A percentile compares a stretch with the other conserved stretches of the same genome.
Evolutionary conservation across 1,140 invertebrate species (phyloP).

Genomic region (Ips typographus): DNA sequence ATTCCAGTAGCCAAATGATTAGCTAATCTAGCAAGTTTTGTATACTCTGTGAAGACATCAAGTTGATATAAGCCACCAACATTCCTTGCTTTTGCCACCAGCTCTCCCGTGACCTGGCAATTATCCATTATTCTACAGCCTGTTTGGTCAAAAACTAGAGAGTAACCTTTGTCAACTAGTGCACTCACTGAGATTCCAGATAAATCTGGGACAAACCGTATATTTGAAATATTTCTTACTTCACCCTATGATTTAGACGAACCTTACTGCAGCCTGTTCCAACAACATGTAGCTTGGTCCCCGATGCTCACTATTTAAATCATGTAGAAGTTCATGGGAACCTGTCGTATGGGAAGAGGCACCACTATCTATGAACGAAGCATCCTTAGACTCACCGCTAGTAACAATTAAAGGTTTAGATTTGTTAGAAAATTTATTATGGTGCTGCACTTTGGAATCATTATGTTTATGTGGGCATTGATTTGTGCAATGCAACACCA

Average conservation of each 20-base stretch:
- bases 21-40: slow-evolving; percentile 24
- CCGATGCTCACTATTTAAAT: slow-evolving; percentile 16
- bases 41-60: slow-evolving; percentile 3
- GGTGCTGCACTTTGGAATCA: neutral
- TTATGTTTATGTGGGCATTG: slow-evolving; percentile 19
- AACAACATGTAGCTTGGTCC: slow-evolving; percentile 11
- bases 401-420: too few species aligned
- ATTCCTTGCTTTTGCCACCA: slow-evolving; percentile 34
- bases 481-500: slow-evolving; percentile 37
- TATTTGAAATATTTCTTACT: slow-evolving; percentile 20
- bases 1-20: slow-evolving; percentile 30
- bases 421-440: too few species aligned
- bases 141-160: slow-evolving; percentile 28
- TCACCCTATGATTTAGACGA: slow-evolving; percentile 16
- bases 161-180: slow-evolving; percentile 30
- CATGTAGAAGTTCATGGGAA: slow-evolving; percentile 3
- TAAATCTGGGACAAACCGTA: slow-evolving; percentile 35
- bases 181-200: slow-evolving; percentile 34
- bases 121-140: slow-evolving; percentile 29
- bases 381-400: neutral
- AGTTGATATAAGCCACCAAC: slow-evolving; percentile 25
- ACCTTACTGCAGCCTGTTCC: slow-evolving; percentile 17
- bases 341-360: slow-evolving; percentile 24
- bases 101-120: slow-evolving; percentile 26
- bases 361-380: slow-evolving; percentile 38